phyloP scores from a whole-genome alignment of 2,797 vertebrate genomes.

The Falco columbarius region DNA sequence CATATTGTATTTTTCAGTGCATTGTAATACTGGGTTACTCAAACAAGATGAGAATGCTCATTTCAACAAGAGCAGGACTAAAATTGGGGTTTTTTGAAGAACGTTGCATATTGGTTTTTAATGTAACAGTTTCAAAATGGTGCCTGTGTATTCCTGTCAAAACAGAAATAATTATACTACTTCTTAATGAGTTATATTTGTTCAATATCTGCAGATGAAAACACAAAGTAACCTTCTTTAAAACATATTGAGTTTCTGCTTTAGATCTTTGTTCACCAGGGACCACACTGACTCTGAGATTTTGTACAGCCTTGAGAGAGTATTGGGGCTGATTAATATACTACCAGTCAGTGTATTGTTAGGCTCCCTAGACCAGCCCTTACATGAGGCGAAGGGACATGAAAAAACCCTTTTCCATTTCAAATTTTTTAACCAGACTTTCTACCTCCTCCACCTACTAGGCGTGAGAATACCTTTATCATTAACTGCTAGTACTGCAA shows the following conservation, averaged over 20 bases:
- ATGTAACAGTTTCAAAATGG: background rate
- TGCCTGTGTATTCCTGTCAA: background rate
- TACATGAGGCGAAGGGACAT: background rate
- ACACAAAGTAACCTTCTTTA: background rate
- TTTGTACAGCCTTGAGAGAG: background rate
- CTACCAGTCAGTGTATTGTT: background rate
- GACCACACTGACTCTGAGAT: background rate
- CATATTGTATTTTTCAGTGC: background rate
- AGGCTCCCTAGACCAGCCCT: background rate
- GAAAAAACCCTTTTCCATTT: background rate
- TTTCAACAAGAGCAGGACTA: background rate
- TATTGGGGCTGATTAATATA: background rate
- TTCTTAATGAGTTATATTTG: background rate
- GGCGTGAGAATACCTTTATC: background rate
- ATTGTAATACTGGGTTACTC: background rate
- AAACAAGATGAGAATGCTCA: background rate
- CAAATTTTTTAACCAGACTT: background rate
- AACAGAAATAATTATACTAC: background rate
- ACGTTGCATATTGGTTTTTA: background rate
- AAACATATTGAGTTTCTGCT: background rate
- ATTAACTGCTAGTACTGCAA: slow-evolving; percentile 1
- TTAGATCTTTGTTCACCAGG: background rate
- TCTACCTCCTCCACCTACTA: background rate
- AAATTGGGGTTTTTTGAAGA: background rate
- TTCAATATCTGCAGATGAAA: background rate